Conservation (phyloP, 2,797 vertebrate species). For the Hephaestus fuliginosus region DNA sequence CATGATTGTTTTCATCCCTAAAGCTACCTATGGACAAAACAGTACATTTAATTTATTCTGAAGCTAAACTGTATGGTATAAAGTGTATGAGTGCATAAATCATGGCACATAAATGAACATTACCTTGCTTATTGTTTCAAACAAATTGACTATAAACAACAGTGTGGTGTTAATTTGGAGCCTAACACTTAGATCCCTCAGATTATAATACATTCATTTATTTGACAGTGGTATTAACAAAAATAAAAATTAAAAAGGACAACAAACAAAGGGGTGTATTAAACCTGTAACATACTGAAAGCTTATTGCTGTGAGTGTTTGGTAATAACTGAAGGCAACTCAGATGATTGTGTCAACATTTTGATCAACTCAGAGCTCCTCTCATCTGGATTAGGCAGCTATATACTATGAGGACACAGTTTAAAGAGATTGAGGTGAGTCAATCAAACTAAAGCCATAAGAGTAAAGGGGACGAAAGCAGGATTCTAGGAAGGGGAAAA, state of each 20-base stretch:
- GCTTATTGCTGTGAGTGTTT: not conserved
- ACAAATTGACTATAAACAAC: not conserved
- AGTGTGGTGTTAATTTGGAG: not conserved
- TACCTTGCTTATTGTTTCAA: not conserved
- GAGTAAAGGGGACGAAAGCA: no score
- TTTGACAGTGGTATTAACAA: not conserved
- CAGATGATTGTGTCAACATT: not conserved
- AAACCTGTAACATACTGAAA: not conserved
- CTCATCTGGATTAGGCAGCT: not conserved
- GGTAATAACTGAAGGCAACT: slow-evolving; percentile 1
- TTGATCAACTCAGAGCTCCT: slow-evolving; percentile 13
- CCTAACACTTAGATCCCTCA: not conserved
- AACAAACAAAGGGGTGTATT: not conserved
- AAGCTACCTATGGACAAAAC: not conserved
- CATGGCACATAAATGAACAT: not conserved
- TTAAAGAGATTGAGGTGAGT: not conserved
- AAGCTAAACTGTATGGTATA: not conserved
- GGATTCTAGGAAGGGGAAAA: no score
- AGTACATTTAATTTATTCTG: not conserved
- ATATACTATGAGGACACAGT: not conserved
- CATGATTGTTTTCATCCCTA: not conserved
- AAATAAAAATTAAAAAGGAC: not conserved
- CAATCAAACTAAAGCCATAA: not conserved
- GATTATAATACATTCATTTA: not conserved
- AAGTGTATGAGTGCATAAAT: not conserved